Percentiles rank a stretch among this genome's conserved stretches.
Evolutionary conservation across 1,140 invertebrate species (phyloP).

Genomic region (Arctopsyche grandis): DNA sequence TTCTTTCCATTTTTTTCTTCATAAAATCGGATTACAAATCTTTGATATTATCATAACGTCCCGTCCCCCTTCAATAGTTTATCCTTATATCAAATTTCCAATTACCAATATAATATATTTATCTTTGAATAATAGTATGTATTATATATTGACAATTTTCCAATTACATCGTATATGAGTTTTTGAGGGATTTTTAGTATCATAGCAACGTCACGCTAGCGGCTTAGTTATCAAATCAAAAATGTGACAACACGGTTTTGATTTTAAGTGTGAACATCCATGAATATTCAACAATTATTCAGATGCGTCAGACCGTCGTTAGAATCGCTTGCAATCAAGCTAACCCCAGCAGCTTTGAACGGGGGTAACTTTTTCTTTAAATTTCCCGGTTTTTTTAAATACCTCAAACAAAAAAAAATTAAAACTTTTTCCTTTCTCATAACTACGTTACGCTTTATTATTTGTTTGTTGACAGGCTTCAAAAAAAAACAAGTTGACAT

Average conservation of each 20-base stretch:
- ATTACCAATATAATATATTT: too few species aligned
- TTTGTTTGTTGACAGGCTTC: conserved; percentile 26
- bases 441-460: conserved; percentile 16
- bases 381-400: not conserved
- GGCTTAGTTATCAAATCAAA: conserved; percentile 13
- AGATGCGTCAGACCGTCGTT: conserved; percentile 27
- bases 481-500: not conserved
- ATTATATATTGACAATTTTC: too few species aligned
- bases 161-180: too few species aligned
- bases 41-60: too few species aligned
- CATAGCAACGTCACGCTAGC: too few species aligned
- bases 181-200: too few species aligned
- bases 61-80: too few species aligned
- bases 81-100: too few species aligned
- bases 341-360: not conserved
- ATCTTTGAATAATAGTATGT: too few species aligned
- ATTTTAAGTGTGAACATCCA: conserved; percentile 37
- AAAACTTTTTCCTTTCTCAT: conserved; percentile 3
- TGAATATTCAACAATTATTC: conserved; percentile 47
- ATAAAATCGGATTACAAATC: too few species aligned
- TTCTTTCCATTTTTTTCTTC: too few species aligned
- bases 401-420: conserved; percentile 7
- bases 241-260: conserved; percentile 13
- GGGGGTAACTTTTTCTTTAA: not conserved
- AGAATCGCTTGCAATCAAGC: conserved; percentile 25